Evolutionary conservation across 2,113 vertebrate species (phyloP).

Genomic region (Pteropus alecto): DNA sequence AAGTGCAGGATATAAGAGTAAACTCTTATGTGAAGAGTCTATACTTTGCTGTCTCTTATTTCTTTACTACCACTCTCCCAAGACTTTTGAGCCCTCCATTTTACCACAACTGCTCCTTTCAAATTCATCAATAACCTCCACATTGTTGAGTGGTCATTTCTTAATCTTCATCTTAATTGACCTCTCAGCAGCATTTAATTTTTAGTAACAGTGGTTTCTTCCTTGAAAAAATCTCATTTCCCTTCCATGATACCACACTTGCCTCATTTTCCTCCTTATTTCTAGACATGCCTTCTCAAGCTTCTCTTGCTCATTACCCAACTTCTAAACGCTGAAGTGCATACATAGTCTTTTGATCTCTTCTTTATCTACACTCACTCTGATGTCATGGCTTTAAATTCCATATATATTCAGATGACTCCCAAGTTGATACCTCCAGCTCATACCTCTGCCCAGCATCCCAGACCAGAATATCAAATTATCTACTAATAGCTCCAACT

Average conservation of each 20-base stretch:
- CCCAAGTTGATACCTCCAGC: not conserved
- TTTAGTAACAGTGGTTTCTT: not conserved
- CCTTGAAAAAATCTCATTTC: not conserved
- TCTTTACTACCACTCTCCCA: not conserved
- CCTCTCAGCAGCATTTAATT: not conserved
- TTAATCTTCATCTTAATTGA: not conserved
- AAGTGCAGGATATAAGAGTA: not conserved
- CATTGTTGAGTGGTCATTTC: not conserved
- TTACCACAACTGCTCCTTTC: not conserved
- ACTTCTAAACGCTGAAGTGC: not conserved
- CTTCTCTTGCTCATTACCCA: not conserved
- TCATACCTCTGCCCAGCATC: not conserved
- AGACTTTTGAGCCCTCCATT: not conserved
- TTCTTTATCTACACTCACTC: not conserved
- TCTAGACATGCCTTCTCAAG: not conserved
- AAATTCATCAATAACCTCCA: not conserved
- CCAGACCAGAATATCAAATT: not conserved
- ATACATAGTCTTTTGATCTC: not conserved
- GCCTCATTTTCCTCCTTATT: not conserved
- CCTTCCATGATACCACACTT: not conserved
- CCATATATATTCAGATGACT: not conserved
- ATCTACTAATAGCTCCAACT: not conserved
- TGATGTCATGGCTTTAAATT: not conserved
- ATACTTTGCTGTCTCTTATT: not conserved
- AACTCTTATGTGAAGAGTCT: not conserved